Base-by-base conservation (phyloP, 2,797 vertebrate genomes). In the Anguilla anguilla region DNA sequence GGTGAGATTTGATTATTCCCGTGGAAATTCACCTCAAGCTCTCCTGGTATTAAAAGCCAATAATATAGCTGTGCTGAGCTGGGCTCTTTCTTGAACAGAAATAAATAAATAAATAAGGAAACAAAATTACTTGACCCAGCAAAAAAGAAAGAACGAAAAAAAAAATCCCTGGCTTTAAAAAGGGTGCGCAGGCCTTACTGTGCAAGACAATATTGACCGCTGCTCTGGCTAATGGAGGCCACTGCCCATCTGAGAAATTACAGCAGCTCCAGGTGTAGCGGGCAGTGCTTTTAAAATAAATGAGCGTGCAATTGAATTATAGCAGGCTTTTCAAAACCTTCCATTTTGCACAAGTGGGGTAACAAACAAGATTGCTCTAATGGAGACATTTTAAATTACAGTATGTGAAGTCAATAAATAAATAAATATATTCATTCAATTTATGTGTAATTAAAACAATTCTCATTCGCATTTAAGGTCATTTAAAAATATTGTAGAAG, bases 141-240 rank as follows among this genome's bases (percentile, higher is more conserved):
- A 87, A 85, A 88, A 87, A 86, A 86, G 49, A 49, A 67, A 95
- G 93, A 43, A 28, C 43, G 43, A 86, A 59, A 64, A 74, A 86
- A 86, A 72, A 83, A 95, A 93, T 94, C 92, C 92, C 90, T 90
- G 92, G 90, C 91, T 93, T 93, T 94, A 96, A 94, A 96, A 96
- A 95, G 94, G 94, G 93, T 94, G 93, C 93, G 93, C 92, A 92
- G 92, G 95, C 95, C 89, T 88, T 96, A 96, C 96, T 96, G 95
- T 94, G 93, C 92, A 91, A 94, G 95, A 95, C 95, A 95, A 95
- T 95, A 94, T 93, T 91, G 91, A 92, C 93, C 94, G 90, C 94
- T 94, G 93, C 94, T 93, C 92, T 93, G 94, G 95, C 93, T 93
- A 93, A 95, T 92, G 90, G 94, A 94, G 91, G 91, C 93, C 91